Conservation (phyloP, 2,888 invertebrate genomes). For the Trisateles emortualis region DNA sequence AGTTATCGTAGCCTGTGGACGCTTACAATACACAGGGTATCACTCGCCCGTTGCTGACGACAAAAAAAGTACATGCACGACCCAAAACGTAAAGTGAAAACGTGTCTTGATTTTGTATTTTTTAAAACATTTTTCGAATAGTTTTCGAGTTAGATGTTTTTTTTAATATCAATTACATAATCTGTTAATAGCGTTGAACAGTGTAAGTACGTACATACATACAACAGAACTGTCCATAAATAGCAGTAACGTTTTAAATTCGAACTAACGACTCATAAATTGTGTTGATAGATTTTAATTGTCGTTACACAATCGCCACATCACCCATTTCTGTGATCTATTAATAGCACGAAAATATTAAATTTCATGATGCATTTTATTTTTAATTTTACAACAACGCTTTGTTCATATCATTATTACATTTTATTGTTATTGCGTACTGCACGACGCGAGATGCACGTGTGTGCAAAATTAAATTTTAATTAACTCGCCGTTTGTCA, state of each 20-base stretch:
- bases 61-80: no score
- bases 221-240: conserved; percentile 7
- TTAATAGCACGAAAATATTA: not conserved
- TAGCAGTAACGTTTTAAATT: conserved; percentile 10
- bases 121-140: no score
- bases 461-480: not conserved
- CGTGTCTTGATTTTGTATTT: no score
- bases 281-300: conserved; percentile 23
- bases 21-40: no score
- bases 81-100: no score
- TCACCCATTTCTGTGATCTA: conserved; percentile 10
- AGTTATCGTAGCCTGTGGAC: no score
- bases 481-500: not conserved
- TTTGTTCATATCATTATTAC: not conserved
- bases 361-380: not conserved
- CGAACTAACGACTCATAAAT: conserved; percentile 13
- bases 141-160: no score
- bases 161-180: not conserved
- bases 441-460: no score
- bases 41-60: no score
- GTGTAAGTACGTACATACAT: not conserved
- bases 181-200: no score
- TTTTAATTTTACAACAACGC: not conserved
- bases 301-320: conserved; percentile 14
- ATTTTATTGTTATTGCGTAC: not conserved